These are phyloP conservation scores for Gisinianus flammeolus DNA, from an alignment of 2,888 invertebrate genomes.

Conservation along the genomic window DNA sequence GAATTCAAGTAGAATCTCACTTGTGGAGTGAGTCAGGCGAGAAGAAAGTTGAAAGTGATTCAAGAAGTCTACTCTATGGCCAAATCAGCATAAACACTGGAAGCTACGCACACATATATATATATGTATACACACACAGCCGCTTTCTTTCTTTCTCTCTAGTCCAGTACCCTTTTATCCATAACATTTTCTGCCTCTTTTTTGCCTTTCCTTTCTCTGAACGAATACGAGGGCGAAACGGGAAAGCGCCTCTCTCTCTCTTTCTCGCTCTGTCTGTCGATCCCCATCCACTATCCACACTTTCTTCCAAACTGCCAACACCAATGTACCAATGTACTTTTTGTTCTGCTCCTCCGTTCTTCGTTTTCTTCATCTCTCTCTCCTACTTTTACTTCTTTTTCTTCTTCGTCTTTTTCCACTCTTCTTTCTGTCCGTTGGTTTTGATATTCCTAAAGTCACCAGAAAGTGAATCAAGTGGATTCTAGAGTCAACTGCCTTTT, in stretches of 20 bases:
- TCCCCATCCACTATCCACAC: constrained; percentile 6
- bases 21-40: constrained; percentile 14
- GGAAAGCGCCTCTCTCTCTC: background rate
- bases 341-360: background rate
- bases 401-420: constrained; percentile 21
- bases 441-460: constrained; percentile 51
- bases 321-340: constrained; percentile 8
- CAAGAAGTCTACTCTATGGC: background rate
- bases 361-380: background rate
- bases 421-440: constrained; percentile 30
- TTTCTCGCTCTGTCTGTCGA: background rate
- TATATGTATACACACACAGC: no score
- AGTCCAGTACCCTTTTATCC: constrained; percentile 33
- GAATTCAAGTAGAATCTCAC: constrained; percentile 23
- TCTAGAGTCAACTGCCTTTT: background rate
- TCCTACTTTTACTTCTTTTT: background rate
- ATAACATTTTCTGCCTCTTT: constrained; percentile 22
- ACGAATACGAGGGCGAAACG: background rate
- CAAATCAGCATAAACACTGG: constrained; percentile 30
- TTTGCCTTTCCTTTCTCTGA: constrained; percentile 10
- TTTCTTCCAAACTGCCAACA: constrained; percentile 16
- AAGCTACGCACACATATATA: background rate
- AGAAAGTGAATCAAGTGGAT: constrained; percentile 51
- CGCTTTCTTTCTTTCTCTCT: background rate
- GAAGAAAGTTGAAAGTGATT: constrained; percentile 14